Evolutionary conservation across 2,113 vertebrate species (phyloP).

Genomic region (Monopterus albus): DNA sequence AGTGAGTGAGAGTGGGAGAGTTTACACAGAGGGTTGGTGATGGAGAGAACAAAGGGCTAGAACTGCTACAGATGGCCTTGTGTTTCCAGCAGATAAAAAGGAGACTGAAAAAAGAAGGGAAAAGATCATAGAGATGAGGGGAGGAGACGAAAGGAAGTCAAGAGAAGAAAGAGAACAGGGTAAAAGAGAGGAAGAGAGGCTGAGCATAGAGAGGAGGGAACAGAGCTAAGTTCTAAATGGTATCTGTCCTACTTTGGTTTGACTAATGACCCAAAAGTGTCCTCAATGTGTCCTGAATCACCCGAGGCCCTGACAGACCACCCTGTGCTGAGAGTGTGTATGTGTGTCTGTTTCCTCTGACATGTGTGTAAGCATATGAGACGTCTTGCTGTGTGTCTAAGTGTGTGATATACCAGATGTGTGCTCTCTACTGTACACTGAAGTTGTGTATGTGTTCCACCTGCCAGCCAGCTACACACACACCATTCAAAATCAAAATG

Average conservation of each 20-base stretch:
- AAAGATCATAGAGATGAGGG: slow-evolving; percentile 46
- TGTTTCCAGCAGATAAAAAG: slow-evolving; percentile 66
- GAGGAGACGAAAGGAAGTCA: slow-evolving; percentile 48
- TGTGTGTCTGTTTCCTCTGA: slow-evolving; percentile 34
- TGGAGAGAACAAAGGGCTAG: slow-evolving; percentile 58
- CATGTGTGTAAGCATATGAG: slow-evolving; percentile 40
- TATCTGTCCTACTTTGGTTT: slow-evolving; percentile 82
- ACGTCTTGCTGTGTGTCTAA: slow-evolving; percentile 41
- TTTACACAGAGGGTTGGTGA: slow-evolving; percentile 38
- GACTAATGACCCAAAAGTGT: slow-evolving; percentile 81
- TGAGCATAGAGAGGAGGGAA: slow-evolving; percentile 16
- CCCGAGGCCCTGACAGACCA: slow-evolving; percentile 64
- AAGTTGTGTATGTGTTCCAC: slow-evolving; percentile 44
- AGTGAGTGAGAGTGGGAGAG: slow-evolving; percentile 3
- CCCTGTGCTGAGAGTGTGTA: slow-evolving; percentile 31
- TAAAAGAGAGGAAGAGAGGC: slow-evolving; percentile 11
- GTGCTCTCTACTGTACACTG: slow-evolving; percentile 59
- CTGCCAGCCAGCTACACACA: no score
- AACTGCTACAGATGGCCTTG: slow-evolving; percentile 60
- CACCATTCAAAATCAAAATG: no score
- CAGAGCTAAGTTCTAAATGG: slow-evolving; percentile 58
- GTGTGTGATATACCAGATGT: background rate
- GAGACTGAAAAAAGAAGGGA: slow-evolving; percentile 42
- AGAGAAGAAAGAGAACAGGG: slow-evolving; percentile 36
- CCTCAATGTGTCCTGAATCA: slow-evolving; percentile 80